Conservation (phyloP, 2,113 vertebrate species). For the Verasper variegatus region DNA sequence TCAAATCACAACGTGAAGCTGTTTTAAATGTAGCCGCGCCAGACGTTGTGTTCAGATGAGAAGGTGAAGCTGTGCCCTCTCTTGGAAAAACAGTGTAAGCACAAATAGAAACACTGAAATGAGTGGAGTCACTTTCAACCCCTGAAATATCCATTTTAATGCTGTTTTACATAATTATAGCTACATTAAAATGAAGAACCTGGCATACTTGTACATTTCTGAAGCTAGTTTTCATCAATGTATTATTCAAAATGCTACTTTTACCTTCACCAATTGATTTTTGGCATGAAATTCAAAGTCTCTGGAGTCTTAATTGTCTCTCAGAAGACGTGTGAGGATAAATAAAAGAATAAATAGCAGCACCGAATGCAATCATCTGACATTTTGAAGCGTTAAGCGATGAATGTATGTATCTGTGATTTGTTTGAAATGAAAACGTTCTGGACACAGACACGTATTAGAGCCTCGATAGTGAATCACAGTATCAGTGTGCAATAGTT, state of each 20-base stretch:
- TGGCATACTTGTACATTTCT: too few species aligned
- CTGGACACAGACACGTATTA: neutral
- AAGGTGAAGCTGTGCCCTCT: slow-evolving; percentile 42
- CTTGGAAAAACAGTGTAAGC: neutral
- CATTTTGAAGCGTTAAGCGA: neutral
- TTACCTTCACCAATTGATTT: neutral
- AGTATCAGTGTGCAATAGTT: neutral
- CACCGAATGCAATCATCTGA: neutral
- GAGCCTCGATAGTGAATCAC: too few species aligned
- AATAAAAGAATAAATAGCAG: neutral
- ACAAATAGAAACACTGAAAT: neutral
- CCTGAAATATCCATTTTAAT: neutral
- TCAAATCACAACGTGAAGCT: too few species aligned
- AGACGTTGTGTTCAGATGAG: neutral
- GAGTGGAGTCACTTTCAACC: neutral
- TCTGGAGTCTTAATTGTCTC: neutral
- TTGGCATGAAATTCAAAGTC: neutral
- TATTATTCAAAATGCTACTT: neutral
- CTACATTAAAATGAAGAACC: neutral
- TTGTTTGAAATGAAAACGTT: neutral
- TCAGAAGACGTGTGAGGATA: neutral
- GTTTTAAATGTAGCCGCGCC: too few species aligned
- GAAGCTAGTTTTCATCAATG: neutral
- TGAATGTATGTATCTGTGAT: neutral
- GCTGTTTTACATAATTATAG: neutral